Base-by-base conservation (phyloP, 2,113 vertebrate genomes). In the Larimichthys polyactis region DNA sequence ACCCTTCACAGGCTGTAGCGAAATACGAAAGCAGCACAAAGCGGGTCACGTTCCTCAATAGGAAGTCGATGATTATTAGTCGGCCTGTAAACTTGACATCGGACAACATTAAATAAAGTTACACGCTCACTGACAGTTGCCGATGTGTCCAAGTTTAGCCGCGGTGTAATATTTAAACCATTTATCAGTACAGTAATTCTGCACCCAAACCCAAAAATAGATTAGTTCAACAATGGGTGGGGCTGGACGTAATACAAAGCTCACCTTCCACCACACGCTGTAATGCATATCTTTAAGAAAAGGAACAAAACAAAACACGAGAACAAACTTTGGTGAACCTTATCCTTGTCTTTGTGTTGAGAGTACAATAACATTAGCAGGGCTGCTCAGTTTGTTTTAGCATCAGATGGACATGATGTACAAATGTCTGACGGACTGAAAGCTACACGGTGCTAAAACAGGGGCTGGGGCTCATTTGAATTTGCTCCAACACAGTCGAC, bases 391-490 rank as follows among this genome's bases (percentile, higher is more conserved):
- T 27, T 54, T 46, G 49, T 32, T 71, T 75, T 19, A 46, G 71
- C 44, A 67, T 75, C 16, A 52, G 57, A 71, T 4, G 8, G 44
- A 52, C 57, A 58, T 60, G 24, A 43, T 68, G 36, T 71, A 36
- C 24, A 46, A 60, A 71, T 75, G 68, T 62, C 74, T 67, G 80
- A 59, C 12, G 58, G 32, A 83, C 68, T 62, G 46, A 65, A 57
- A 66, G 52, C 24, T 17, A 48, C 71, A 22, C 43, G 27, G 70
- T 73, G 70, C 32, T 48, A 73, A 17, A 89, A 68, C 24, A 78
- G 59, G 57, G 55, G 84, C 49, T 58, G 8, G 19, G 54, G 63
- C 87, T 90, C 73, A 93, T 93, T 90, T 92, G 89, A 93, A 91
- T 93, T 76, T 83, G 82, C 83, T 88, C 71, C 82, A 87, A 82